Conservation (phyloP, 2,797 vertebrate species). For the Sandelia bainsii region DNA sequence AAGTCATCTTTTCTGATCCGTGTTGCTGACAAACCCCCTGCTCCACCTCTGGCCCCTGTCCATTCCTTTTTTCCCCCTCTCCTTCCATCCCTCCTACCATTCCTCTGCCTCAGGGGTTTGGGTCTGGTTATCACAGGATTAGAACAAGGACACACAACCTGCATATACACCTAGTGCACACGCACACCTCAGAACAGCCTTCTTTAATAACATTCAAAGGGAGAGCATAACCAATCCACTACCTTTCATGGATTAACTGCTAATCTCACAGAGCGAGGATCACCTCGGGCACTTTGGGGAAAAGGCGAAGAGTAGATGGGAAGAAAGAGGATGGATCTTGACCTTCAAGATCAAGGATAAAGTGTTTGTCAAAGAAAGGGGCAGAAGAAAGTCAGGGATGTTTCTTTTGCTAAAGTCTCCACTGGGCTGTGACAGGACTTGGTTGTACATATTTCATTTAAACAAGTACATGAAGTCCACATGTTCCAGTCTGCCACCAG, state of each 20-base stretch:
- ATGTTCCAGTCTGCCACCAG: slow-evolving; percentile 52
- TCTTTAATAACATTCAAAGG: slow-evolving; percentile 81
- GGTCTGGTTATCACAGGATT: slow-evolving; percentile 83
- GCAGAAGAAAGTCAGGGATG: slow-evolving; percentile 43
- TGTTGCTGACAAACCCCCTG: slow-evolving; percentile 45
- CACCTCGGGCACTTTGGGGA: slow-evolving; percentile 75
- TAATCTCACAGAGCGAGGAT: slow-evolving; percentile 79
- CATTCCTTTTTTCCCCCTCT: slow-evolving; percentile 22
- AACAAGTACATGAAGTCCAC: slow-evolving; percentile 44
- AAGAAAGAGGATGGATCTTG: slow-evolving; percentile 66
- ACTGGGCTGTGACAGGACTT: slow-evolving; percentile 4
- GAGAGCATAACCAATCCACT: slow-evolving; percentile 71
- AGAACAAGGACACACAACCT: slow-evolving; percentile 71
- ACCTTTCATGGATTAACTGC: slow-evolving; percentile 83
- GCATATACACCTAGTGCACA: slow-evolving; percentile 47
- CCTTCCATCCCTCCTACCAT: slow-evolving; percentile 32
- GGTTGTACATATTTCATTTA: slow-evolving; percentile 47
- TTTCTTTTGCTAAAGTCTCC: slow-evolving; percentile 30
- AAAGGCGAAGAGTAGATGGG: slow-evolving; percentile 53
- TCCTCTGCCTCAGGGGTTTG: slow-evolving; percentile 47
- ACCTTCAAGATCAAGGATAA: slow-evolving; percentile 80
- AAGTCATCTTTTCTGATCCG: slow-evolving; percentile 68
- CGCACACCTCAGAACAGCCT: slow-evolving; percentile 74
- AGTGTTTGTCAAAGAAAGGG: slow-evolving; percentile 47
- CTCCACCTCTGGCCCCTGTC: slow-evolving; percentile 57